Evolutionary conservation across 2,113 vertebrate genomes (phyloP).

Genomic region (Oreocharis arfaki): DNA sequence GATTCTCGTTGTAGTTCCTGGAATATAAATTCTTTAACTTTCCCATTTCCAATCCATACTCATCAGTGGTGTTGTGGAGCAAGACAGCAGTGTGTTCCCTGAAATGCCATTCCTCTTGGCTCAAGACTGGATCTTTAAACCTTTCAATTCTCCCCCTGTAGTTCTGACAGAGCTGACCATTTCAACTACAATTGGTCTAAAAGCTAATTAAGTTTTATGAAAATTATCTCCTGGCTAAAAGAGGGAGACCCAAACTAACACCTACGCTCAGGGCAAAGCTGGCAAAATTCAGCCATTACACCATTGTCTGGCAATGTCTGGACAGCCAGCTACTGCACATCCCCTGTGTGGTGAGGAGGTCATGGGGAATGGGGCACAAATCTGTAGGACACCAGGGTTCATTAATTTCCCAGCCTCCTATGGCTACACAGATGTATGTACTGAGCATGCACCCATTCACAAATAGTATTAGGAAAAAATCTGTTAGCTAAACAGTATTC

Average conservation of each 20-base stretch:
- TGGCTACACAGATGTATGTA: neutral
- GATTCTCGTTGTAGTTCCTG: neutral
- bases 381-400: neutral
- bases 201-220: neutral
- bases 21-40: neutral
- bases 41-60: neutral
- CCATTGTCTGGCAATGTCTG: neutral
- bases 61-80: neutral
- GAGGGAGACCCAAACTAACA: neutral
- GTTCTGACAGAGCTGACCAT: neutral
- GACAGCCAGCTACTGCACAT: neutral
- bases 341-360: neutral
- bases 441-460: neutral
- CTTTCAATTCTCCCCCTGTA: neutral
- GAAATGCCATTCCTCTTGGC: neutral
- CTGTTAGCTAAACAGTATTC: neutral
- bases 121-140: neutral
- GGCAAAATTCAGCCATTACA: accelerated
- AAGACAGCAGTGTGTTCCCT: neutral
- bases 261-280: neutral
- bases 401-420: neutral
- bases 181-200: neutral
- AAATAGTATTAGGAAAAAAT: neutral
- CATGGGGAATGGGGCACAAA: neutral
- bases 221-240: neutral